Percentiles rank a stretch among this genome's conserved stretches.
Conservation (phyloP, 2,797 vertebrate species). For the Alcedo atthis region DNA sequence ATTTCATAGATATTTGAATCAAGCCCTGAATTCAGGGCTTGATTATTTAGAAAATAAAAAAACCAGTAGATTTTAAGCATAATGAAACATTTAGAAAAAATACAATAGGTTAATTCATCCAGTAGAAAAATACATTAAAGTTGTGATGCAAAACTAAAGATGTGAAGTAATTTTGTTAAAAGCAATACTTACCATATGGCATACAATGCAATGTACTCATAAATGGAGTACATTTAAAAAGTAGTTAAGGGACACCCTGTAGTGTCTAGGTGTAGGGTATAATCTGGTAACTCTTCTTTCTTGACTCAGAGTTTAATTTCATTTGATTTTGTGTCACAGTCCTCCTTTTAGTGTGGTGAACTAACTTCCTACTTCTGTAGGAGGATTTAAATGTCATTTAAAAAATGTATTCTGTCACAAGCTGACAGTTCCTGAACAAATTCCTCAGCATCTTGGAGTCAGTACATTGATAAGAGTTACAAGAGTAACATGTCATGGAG, state of each 20-base stretch:
- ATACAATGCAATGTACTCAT: background rate
- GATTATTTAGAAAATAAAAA: conserved; percentile 4
- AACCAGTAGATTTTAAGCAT: background rate
- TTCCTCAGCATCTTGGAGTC: background rate
- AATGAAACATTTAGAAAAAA: background rate
- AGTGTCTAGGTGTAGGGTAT: conserved; percentile 36
- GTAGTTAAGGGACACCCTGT: conserved; percentile 34
- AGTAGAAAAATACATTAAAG: conserved; percentile 17
- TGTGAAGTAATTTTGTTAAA: conserved; percentile 22
- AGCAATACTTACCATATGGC: conserved; percentile 24
- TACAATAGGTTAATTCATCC: background rate
- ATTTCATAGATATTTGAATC: conserved; percentile 12
- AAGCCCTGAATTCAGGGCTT: background rate
- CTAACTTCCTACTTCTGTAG: background rate
- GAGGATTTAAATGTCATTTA: background rate
- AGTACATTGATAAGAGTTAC: background rate
- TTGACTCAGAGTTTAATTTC: conserved; percentile 14
- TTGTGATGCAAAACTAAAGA: conserved; percentile 30
- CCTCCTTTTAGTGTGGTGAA: background rate
- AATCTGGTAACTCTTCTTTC: conserved; percentile 33
- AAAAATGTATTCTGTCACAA: background rate
- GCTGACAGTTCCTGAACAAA: background rate
- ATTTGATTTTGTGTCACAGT: background rate
- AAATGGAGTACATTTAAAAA: background rate
- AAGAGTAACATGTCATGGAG: background rate